These are phyloP conservation scores for Paramisgurnus dabryanus DNA, from an alignment of 2,113 vertebrate genomes.

Conservation along the genomic window DNA sequence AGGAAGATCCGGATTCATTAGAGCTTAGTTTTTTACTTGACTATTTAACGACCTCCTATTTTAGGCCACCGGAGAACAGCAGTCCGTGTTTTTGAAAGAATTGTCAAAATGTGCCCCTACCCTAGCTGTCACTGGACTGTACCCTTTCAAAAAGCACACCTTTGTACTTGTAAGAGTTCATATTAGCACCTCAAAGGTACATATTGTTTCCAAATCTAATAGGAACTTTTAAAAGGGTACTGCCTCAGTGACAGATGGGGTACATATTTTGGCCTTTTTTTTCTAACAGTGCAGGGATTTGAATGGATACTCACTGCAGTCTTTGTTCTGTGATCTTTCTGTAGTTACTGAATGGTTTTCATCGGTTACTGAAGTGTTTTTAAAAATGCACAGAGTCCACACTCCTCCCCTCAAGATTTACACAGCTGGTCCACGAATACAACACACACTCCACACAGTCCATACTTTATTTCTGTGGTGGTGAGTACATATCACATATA, in stretches of 20 bases:
- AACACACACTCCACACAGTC: slow-evolving; percentile 32
- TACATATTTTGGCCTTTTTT: no score
- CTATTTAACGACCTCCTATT: slow-evolving; percentile 35
- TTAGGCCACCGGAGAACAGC: slow-evolving; percentile 16
- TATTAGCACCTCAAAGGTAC: no score
- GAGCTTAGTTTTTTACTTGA: slow-evolving; percentile 38
- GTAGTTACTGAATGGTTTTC: slow-evolving; percentile 42
- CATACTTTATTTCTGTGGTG: slow-evolving; percentile 38
- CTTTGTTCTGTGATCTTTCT: slow-evolving; percentile 31
- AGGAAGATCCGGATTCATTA: slow-evolving; percentile 10
- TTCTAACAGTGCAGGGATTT: slow-evolving; percentile 7
- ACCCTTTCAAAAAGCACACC: no score
- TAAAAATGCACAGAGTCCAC: slow-evolving; percentile 61
- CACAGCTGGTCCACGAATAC: slow-evolving; percentile 56
- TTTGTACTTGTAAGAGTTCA: no score
- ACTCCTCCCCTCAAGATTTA: slow-evolving; percentile 57
- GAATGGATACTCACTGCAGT: not conserved
- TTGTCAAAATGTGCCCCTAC: no score
- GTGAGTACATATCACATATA: not conserved
- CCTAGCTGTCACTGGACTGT: no score
- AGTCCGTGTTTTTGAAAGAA: no score
- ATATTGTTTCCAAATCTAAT: no score
- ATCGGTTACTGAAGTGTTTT: slow-evolving; percentile 55
- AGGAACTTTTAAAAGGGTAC: no score
- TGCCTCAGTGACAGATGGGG: no score